A percentile compares a stretch with the other conserved stretches of the same genome.
Evolutionary conservation across 2,888 invertebrate genomes (phyloP).

Genomic region (Chelonus formosanus): DNA sequence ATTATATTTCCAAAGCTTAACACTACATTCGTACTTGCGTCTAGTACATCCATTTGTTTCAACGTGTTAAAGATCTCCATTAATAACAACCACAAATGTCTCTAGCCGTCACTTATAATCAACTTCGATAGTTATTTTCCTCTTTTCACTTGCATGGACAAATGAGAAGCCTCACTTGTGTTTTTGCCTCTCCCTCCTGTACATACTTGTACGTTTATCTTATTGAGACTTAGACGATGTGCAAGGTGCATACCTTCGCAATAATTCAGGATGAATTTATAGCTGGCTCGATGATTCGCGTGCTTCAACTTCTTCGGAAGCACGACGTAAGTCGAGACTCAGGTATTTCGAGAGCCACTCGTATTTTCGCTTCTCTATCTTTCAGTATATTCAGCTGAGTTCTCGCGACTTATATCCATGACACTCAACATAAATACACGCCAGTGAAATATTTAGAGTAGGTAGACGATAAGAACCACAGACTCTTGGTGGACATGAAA

Average conservation of each 20-base stretch:
- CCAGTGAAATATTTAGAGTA: slow-evolving; percentile 57
- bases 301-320: slow-evolving; percentile 16
- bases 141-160: too few species aligned
- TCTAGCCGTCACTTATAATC: too few species aligned
- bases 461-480: slow-evolving; percentile 48
- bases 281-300: slow-evolving; percentile 26
- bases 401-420: slow-evolving; percentile 9
- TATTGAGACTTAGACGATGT: neutral
- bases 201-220: neutral
- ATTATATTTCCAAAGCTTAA: slow-evolving; percentile 22
- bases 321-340: neutral
- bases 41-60: slow-evolving; percentile 4
- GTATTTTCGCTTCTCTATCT: slow-evolving; percentile 12
- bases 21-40: neutral
- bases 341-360: slow-evolving; percentile 9
- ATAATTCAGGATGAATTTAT: slow-evolving; percentile 27
- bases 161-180: too few species aligned
- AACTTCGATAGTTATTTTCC: too few species aligned
- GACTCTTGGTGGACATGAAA: slow-evolving; percentile 37
- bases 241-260: slow-evolving; percentile 14
- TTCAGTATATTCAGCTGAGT: neutral
- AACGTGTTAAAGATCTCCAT: neutral
- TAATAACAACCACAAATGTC: too few species aligned
- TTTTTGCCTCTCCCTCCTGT: too few species aligned
- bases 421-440: slow-evolving; percentile 52